These are phyloP conservation scores for Tinamus guttatus DNA, from an alignment of 2,113 vertebrate species.

Conservation along the genomic window DNA sequence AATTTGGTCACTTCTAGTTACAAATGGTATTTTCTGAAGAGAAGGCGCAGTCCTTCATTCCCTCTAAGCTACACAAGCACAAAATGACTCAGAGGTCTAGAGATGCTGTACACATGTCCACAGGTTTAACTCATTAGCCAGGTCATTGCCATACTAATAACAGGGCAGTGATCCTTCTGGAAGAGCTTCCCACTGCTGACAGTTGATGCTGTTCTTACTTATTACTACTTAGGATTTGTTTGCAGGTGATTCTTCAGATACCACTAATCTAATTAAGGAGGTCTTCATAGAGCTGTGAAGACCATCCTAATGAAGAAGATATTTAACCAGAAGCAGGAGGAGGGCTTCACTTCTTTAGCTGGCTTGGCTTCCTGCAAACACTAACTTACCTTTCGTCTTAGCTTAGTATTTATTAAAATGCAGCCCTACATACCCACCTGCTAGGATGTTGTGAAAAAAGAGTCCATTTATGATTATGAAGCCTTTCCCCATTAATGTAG, in stretches of 20 bases:
- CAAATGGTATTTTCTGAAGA: background rate
- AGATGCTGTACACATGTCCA: background rate
- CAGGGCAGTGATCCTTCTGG: background rate
- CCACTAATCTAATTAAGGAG: background rate
- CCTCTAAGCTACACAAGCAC: background rate
- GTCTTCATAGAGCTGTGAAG: background rate
- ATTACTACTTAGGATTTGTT: background rate
- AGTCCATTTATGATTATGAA: conserved; percentile 11
- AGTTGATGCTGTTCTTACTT: background rate
- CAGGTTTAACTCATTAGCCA: background rate
- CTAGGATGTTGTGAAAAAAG: background rate
- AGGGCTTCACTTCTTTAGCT: background rate
- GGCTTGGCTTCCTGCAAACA: background rate
- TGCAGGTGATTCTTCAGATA: background rate
- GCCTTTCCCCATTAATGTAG: background rate
- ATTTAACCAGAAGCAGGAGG: background rate
- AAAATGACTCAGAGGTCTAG: background rate
- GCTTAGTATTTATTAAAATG: background rate
- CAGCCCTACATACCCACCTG: background rate
- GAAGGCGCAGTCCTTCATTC: background rate
- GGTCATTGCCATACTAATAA: background rate
- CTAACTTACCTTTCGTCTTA: background rate
- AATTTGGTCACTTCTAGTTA: background rate
- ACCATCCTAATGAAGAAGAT: background rate
- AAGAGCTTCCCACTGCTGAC: background rate